Conservation (phyloP, 2,797 vertebrate genomes). For the Argentina silus region DNA sequence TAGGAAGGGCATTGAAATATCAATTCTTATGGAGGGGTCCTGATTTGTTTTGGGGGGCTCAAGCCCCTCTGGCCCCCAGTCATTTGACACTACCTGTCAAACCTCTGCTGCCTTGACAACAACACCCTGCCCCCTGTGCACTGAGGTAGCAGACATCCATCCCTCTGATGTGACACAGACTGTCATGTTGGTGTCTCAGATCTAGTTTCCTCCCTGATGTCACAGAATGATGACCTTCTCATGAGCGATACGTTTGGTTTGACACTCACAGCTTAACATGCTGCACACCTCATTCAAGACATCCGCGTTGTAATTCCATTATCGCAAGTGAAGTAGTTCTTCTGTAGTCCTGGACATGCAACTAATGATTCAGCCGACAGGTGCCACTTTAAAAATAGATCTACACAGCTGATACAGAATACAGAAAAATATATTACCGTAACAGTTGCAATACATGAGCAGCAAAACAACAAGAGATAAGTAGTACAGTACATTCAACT, state of each 20-base stretch:
- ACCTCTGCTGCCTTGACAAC: constrained; percentile 39
- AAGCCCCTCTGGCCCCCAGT: too few species aligned
- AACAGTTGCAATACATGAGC: neutral
- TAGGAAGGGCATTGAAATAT: too few species aligned
- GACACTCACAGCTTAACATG: neutral
- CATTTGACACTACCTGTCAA: constrained; percentile 17
- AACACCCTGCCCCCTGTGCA: constrained; percentile 9
- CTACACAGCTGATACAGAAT: neutral
- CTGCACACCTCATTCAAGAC: neutral
- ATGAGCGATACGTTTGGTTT: neutral
- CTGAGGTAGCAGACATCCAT: neutral
- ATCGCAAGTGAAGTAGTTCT: neutral
- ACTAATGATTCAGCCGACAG: neutral
- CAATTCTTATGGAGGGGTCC: too few species aligned
- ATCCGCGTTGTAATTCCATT: too few species aligned
- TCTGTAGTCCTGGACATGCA: neutral
- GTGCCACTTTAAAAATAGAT: neutral
- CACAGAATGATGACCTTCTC: neutral
- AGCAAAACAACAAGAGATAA: neutral
- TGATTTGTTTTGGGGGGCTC: too few species aligned
- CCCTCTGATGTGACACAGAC: constrained; percentile 10
- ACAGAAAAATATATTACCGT: neutral
- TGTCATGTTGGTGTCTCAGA: constrained; percentile 10
- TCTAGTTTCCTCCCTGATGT: constrained; percentile 9
- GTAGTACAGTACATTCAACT: neutral